Base-by-base conservation (phyloP, 2,797 vertebrate genomes). In the Vireo griseus region DNA sequence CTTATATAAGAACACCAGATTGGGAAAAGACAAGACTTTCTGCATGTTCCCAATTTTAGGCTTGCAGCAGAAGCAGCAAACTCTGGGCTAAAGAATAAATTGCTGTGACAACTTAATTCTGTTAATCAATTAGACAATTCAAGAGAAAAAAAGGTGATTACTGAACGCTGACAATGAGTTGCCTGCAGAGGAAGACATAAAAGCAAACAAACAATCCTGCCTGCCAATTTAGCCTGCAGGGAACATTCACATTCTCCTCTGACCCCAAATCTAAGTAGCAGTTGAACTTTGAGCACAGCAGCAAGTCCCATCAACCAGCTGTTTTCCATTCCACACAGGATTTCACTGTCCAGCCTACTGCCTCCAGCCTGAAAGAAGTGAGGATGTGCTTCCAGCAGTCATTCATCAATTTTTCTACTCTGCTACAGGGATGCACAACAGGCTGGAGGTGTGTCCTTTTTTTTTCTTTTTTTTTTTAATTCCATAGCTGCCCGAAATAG, bases 111-210 rank as follows among this genome's bases (percentile, higher is more conserved):
- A 82, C 48, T 83, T 93, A 94, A 91, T 94, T 89, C 91, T 92
- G 81, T 92, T 94, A 91, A 94, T 95, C 91, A 95, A 83, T 94
- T 95, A 94, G 85, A 68, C 68, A 81, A 42, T 63, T 83, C 72
- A 77, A 72, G 87, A 68, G 74, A 63, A 86, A 83, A 93, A 88
- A 89, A 87, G 37, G 68, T 95, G 91, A 88, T 94, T 92, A 65
- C 75, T 83, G 87, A 94, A 87, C 92, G 82, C 85, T 90, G 95
- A 96, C 95, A 86, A 83, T 47, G 76, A 3, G 2, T 52, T 40
- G 87, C 79, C 87, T 91, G 57, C 61, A 86, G 90, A 94, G 65
- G 17, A 94, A 63, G 54, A 33, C 72, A 83, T 77, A 65, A 91
- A 90, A 92, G 61, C 91, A 94, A 92, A 81, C 73, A 94, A 96